Evolutionary conservation across 2,888 invertebrate species (phyloP), one percentile per base, ranked within the genome.

Genomic region (Apoda limacodes): DNA sequence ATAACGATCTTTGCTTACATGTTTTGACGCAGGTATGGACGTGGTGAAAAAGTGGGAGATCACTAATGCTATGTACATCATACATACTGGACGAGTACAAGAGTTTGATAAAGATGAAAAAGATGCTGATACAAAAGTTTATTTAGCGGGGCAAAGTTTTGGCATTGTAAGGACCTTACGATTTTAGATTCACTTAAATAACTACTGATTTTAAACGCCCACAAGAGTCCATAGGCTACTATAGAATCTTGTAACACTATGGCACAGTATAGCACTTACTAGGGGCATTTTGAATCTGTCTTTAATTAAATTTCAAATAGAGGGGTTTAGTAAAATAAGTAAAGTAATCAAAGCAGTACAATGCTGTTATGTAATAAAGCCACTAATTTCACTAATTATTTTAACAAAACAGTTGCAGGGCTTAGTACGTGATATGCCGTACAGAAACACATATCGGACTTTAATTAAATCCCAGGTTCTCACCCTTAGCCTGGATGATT

Each of bases 391-490:
- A n/a, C n/a, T n/a, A n/a, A n/a, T n/a, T n/a, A n/a, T n/a, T n/a
- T n/a, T n/a, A n/a, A n/a, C n/a, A n/a, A n/a, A n/a, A 30, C 40
- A 74, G 75, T 34, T 55, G n/a, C 67, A 74, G 47, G 75, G 75
- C 2, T 30, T 72, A 10, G 28, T 46, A 4, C 54, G 50, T 5
- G 49, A 67, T 24, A 37, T 52, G 4, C 66, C 67, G 1, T 72
- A 48, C 38, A 47, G 34, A 2, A 46, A 57, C 33, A 65, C 72
- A 1, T 75, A 74, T 39, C 50, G 53, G 28, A 65, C 68, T 0
- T 29, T 50, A 4, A 48, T 39, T 2, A 66, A 63, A 26, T 55
- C 64, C 1, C 63, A 69, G 55, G 59, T 75, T 4, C 53, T 75
- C 2, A 64, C 68, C 1, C 49, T 75, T 1, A 36, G 43, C 19